phyloP scores from a whole-genome alignment of 2,888 invertebrate genomes.

The Platycheirus albimanus region DNA sequence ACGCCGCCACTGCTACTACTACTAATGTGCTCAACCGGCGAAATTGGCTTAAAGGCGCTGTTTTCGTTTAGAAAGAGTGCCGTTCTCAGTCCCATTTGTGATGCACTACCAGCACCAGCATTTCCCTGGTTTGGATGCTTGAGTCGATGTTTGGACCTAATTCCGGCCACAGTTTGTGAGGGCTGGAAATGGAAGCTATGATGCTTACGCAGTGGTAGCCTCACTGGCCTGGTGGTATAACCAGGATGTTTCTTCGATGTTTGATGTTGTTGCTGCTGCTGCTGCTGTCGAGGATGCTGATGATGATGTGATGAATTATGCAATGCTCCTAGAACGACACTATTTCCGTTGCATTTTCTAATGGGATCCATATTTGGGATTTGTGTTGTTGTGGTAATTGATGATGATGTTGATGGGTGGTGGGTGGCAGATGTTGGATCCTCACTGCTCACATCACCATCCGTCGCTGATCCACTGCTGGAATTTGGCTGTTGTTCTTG shows the following conservation, averaged over 20 bases:
- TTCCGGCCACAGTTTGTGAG: constrained; percentile 80
- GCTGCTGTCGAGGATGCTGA: constrained; percentile 73
- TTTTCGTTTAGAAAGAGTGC: constrained; percentile 80
- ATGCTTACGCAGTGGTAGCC: constrained; percentile 82
- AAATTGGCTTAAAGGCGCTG: constrained; percentile 82
- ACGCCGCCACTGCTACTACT: not conserved
- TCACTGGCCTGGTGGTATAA: constrained; percentile 79
- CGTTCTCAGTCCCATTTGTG: constrained; percentile 75
- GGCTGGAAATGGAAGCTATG: constrained; percentile 83
- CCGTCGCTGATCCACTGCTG: constrained; percentile 64
- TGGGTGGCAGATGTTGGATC: constrained; percentile 33
- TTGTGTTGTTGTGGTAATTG: constrained; percentile 38
- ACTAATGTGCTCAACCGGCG: constrained; percentile 76
- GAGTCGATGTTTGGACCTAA: constrained; percentile 71
- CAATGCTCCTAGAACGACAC: constrained; percentile 44
- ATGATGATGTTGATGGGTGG: constrained; percentile 5
- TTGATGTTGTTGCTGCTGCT: constrained; percentile 39
- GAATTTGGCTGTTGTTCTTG: constrained; percentile 65
- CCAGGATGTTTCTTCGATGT: constrained; percentile 66
- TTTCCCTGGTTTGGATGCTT: constrained; percentile 54
- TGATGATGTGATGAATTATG: constrained; percentile 76
- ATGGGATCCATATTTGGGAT: constrained; percentile 46
- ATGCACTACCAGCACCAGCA: constrained; percentile 13
- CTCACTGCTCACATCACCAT: constrained; percentile 64
- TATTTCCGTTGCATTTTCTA: constrained; percentile 55